Base-by-base conservation (phyloP, 2,888 invertebrate species). In the Petrolisthes cinctipes region DNA sequence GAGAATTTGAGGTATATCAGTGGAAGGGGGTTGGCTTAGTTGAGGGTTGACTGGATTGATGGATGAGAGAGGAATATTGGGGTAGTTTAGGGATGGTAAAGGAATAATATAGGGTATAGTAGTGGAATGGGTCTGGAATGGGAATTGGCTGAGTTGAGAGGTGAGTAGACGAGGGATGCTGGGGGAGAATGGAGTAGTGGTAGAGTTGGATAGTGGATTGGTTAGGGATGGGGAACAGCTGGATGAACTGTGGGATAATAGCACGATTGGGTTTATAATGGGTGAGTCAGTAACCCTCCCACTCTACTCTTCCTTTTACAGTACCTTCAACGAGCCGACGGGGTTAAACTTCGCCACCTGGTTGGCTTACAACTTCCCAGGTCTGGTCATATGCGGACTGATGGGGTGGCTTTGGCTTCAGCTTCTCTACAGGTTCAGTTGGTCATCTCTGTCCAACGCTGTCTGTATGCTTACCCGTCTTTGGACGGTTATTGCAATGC, bases 361-460 rank as follows among this genome's bases (percentile, higher is more conserved):
- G 95, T 96, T 97, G 95, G 94, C 96, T 91, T 96, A 97, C 93
- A 96, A 96, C 91, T 95, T 96, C 0, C 97, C 97, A 0, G 95
- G 96, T 1, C 97, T 97, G 96, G 92, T 97, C 88, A 91, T 97
- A 1, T 96, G 96, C 93, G 96, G 96, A 92, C 92, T 95, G 56
- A 93, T 96, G 0, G 95, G 95, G 54, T 97, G 96, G 95, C 61
- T 96, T 1, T 96, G 96, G 93, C 94, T 97, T 71, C 96, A 97
- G 93, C 93, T 96, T 92, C 95, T 96, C 92, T 97, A 85, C 80
- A 78, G 86, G 57, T 20, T 66, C 56, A 78, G 81, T 54, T 66
- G 89, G 89, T 89, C 71, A 71, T 85, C 51, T n/a, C n/a, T 78
- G n/a, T 78, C n/a, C 53, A 20, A 14, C 4, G 37, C 5, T 71